Evolutionary conservation across 2,888 invertebrate species (phyloP), one percentile per base, ranked within the genome.

Genomic region (Bembecia ichneumoniformis): DNA sequence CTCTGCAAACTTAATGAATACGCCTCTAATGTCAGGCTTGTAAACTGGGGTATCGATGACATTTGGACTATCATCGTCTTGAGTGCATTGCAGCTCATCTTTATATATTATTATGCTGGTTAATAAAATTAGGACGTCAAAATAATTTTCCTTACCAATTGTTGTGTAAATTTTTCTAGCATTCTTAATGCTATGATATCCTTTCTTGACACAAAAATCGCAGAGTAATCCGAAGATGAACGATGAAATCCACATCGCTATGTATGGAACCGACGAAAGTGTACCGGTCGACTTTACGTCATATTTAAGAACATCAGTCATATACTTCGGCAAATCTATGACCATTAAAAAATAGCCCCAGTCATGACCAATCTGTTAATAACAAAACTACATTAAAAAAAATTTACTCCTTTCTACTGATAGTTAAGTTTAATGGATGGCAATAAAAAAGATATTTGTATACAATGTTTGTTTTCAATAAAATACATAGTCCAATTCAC

Each of bases 311-410:
- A 92, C 90, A 51, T 91, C 91, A 40, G 89, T 90, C 90, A 92
- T 91, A 71, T 92, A 92, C 54, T 90, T 91, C 0, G 92, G 92
- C 10, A 93, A 76, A 63, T 92, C 92, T 0, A 91, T 91, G 16
- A 92, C 89, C 89, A 93, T 90, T 3, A 91, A 91, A 69, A 91
- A 92, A 64, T 92, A 91, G 3, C 91, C 91, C 90, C 91, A 93
- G 62, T 91, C 91, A 69, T 92, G 92, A 3, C 91, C 91, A 54
- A 90, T 82, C 84, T 91, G 84, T 72, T 49, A 77, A 54, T 11
- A 52, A 62, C 51, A 45, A 48, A 9, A 9, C 7, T 9, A 28
- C 9, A 28, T 28, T 9, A 28, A 28, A 28, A 46, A 34, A 15
- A 20, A 13, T 46, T 13, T 13, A 11, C 14, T n/a, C 43, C 20